A percentile compares a stretch with the other conserved stretches of the same genome.
Evolutionary conservation across 2,797 vertebrate species (phyloP).

Genomic region (Limosa lapponica): DNA sequence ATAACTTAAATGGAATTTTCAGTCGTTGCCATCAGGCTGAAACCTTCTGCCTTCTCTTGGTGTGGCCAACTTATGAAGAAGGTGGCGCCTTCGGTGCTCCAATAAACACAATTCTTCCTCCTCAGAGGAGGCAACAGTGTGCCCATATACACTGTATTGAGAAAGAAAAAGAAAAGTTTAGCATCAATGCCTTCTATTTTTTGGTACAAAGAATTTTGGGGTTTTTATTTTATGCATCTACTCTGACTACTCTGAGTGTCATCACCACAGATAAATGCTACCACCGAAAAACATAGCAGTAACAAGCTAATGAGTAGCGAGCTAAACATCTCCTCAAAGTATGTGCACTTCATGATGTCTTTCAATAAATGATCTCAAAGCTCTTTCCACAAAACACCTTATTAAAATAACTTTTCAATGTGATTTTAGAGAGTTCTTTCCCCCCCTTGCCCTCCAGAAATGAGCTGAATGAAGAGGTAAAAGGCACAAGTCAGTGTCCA

Average conservation of each 20-base stretch:
- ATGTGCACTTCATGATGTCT: neutral
- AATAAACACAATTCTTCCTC: neutral
- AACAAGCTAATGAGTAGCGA: neutral
- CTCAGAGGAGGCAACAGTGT: neutral
- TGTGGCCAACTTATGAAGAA: neutral
- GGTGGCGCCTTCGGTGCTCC: neutral
- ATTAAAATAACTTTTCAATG: neutral
- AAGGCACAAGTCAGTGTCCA: neutral
- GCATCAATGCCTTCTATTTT: neutral
- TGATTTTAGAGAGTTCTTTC: neutral
- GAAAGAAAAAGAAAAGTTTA: neutral
- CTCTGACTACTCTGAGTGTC: neutral
- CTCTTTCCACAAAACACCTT: neutral
- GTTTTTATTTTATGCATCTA: neutral
- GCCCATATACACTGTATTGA: neutral
- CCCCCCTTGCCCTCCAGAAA: accelerated
- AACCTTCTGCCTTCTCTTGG: neutral
- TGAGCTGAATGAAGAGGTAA: neutral
- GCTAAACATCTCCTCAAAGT: neutral
- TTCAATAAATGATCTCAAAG: neutral
- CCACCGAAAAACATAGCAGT: neutral
- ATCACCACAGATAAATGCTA: neutral
- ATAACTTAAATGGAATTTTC: neutral
- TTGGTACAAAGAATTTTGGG: neutral
- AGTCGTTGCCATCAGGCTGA: neutral